Conservation (phyloP, 1,140 invertebrate species). For the Papilio xuthus region DNA sequence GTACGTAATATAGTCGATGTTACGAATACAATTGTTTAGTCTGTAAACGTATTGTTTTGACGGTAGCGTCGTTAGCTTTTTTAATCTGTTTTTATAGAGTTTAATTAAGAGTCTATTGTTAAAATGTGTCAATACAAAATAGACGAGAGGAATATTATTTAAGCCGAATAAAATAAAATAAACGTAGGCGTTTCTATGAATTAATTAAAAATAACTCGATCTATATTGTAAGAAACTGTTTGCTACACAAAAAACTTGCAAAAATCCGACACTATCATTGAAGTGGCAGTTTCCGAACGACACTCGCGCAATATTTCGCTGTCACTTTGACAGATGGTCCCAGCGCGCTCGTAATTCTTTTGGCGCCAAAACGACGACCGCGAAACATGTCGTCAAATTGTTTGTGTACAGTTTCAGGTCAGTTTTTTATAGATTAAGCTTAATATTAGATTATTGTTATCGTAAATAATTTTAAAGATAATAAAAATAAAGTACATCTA, state of each 20-base stretch:
- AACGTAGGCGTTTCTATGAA: neutral
- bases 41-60: constrained; percentile 12
- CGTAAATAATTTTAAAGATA: neutral
- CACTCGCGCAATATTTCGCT: neutral
- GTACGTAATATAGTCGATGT: neutral
- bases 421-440: neutral
- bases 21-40: constrained; percentile 7
- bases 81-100: neutral
- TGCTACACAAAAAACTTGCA: neutral
- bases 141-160: neutral
- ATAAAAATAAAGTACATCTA: no score
- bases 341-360: constrained; percentile 15
- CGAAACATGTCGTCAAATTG: constrained; percentile 15
- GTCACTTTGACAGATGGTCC: constrained; percentile 23
- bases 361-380: constrained; percentile 22
- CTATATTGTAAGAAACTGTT: no score
- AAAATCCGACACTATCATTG: constrained; percentile 7
- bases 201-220: no score
- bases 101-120: neutral
- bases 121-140: neutral
- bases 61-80: neutral
- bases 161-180: no score
- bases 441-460: no score
- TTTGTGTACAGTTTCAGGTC: constrained; percentile 26
- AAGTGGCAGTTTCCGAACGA: constrained; percentile 7